Evolutionary conservation across 2,797 vertebrate species (phyloP), one percentile per base, ranked within the genome.

Genomic region (Gymnoscopelus braueri): DNA sequence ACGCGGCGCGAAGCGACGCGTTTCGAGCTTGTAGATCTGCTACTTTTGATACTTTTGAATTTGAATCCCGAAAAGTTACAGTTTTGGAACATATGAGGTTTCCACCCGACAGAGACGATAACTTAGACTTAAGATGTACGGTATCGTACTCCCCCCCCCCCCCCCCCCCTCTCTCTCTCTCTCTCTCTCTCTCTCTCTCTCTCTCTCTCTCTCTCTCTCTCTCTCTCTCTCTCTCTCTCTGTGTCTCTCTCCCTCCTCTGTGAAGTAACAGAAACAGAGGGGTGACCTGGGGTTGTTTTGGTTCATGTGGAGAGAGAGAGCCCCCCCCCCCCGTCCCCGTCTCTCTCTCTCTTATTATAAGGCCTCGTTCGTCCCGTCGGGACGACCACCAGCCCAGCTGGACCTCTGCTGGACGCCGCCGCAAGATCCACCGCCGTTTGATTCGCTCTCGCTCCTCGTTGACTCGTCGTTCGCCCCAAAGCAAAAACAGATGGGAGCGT

Each of bases 211-310:
- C 12, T 48, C 14, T 47, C 23, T 51, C 44, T 13, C 12, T 65
- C 54, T 52, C 12, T 52, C 1, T 56, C 14, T 67, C 10, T 61
- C 39, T 52, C 51, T 47, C 11, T 12, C 5, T 59, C 2, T 49
- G 19, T 24, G 47, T 32, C 2, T 49, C 47, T 55, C 49, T 49
- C 13, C 53, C 48, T 49, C 12, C 47, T 48, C 47, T 48, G 47
- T 48, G 15, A 51, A 63, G 67, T 52, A 44, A 8, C 39, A 77
- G 63, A 55, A 44, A 29, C 68, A 6, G 48, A 74, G 70, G 63
- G 70, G 65, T 24, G 50, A 78, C 79, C 83, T 67, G 62, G 68
- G 77, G 60, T 77, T 80, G 76, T 81, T 86, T 83, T 83, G 78
- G 78, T 78, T 78, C 72, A 53, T 52, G 67, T 57, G 71, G 63